phyloP scores from a whole-genome alignment of 2,888 invertebrate genomes.

The Nymphalis c-album region DNA sequence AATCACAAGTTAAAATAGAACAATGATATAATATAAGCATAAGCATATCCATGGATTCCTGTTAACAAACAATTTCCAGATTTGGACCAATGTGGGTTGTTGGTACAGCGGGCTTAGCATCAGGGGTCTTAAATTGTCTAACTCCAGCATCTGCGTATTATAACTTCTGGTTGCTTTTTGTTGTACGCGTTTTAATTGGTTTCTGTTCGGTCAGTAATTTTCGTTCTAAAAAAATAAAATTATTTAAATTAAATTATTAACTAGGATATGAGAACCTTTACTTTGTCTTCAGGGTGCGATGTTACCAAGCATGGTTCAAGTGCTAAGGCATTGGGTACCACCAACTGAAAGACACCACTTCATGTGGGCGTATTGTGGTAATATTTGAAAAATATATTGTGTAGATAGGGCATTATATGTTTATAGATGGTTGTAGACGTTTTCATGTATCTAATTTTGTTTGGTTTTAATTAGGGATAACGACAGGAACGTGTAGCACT shows the following conservation, averaged over 20 bases:
- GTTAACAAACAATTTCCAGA: constrained; percentile 43
- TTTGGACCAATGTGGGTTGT: constrained; percentile 72
- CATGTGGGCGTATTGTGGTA: constrained; percentile 77
- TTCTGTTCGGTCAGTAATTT: constrained; percentile 69
- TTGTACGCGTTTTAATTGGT: constrained; percentile 61
- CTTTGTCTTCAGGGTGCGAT: constrained; percentile 63
- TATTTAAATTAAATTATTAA: not conserved
- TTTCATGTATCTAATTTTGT: not conserved
- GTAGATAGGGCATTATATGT: too few species aligned
- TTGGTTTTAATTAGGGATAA: constrained; percentile 55
- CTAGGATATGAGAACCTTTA: not conserved
- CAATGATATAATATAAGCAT: too few species aligned
- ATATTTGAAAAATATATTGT: constrained; percentile 2
- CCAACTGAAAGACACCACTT: constrained; percentile 74
- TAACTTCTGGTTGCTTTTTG: constrained; percentile 65
- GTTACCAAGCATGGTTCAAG: constrained; percentile 76
- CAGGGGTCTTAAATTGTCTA: constrained; percentile 63
- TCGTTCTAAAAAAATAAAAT: constrained; percentile 1
- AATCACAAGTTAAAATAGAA: too few species aligned
- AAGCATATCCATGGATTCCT: not conserved
- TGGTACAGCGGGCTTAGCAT: constrained; percentile 61
- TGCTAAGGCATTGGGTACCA: constrained; percentile 72
- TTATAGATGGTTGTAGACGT: too few species aligned
- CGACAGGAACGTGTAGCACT: constrained; percentile 84
- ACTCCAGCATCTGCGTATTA: constrained; percentile 66